Evolutionary conservation across 1,140 invertebrate genomes (phyloP).

Genomic region (Proctacanthus coquilletti): DNA sequence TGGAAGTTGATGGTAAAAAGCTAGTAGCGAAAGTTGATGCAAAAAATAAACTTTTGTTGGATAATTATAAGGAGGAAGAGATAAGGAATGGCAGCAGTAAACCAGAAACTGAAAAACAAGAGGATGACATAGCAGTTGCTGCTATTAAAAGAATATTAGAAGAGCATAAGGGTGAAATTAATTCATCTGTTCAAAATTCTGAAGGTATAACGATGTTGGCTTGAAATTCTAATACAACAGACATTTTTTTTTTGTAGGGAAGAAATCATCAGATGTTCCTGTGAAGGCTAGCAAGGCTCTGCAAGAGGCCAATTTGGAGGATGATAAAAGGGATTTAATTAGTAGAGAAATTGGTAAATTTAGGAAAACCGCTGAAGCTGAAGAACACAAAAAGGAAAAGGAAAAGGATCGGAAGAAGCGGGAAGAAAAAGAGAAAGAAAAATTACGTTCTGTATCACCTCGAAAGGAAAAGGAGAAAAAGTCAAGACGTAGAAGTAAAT

Average conservation of each 20-base stretch:
- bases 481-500: slow-evolving; percentile 7
- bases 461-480: slow-evolving; percentile 18
- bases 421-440: slow-evolving; percentile 19
- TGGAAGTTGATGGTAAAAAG: slow-evolving; percentile 84
- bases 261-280: too few relatives aligned
- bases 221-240: too few relatives aligned
- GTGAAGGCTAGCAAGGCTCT: slow-evolving; percentile 42
- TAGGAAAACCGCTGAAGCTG: slow-evolving; percentile 54
- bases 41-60: slow-evolving; percentile 86
- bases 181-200: slow-evolving; percentile 20
- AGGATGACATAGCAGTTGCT: slow-evolving; percentile 58
- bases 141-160: slow-evolving; percentile 62
- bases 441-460: slow-evolving; percentile 9
- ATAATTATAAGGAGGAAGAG: slow-evolving; percentile 69
- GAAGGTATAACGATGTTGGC: not conserved
- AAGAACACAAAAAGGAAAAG: slow-evolving; percentile 32
- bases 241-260: slow-evolving; percentile 28
- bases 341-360: slow-evolving; percentile 94
- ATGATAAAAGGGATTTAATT: slow-evolving; percentile 91
- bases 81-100: slow-evolving; percentile 27
- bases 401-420: slow-evolving; percentile 36
- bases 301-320: slow-evolving; percentile 78
- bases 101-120: slow-evolving; percentile 45
- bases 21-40: slow-evolving; percentile 95
- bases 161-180: slow-evolving; percentile 70